Percentiles rank a stretch among this genome's conserved stretches.
Evolutionary conservation across 2,797 vertebrate genomes (phyloP).

Genomic region (Tadarida brasiliensis): DNA sequence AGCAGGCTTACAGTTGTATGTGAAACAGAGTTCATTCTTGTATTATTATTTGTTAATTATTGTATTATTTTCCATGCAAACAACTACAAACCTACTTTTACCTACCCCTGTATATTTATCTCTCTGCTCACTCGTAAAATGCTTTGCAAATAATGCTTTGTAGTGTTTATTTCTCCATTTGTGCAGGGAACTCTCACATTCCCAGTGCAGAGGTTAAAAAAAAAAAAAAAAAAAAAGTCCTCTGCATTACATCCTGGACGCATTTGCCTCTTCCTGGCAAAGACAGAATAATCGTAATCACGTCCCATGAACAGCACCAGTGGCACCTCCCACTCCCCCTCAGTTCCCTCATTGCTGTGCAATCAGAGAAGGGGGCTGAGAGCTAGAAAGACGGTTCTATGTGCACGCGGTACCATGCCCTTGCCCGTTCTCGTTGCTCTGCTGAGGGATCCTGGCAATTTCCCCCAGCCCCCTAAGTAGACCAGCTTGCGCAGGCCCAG

Average conservation of each 20-base stretch:
- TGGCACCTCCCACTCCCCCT: too few species aligned
- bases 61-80: not conserved
- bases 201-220: not conserved
- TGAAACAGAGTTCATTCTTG: not conserved
- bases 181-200: not conserved
- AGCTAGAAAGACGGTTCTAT: not conserved
- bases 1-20: not conserved
- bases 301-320: not conserved
- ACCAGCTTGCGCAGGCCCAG: not conserved
- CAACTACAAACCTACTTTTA: not conserved
- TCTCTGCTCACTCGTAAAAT: constrained; percentile 30
- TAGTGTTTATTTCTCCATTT: not conserved
- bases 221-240: too few species aligned
- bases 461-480: not conserved
- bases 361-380: not conserved
- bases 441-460: not conserved
- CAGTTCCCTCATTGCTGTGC: not conserved
- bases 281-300: not conserved
- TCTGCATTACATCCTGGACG: not conserved
- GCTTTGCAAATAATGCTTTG: constrained; percentile 15
- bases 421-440: not conserved
- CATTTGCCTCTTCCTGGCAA: not conserved
- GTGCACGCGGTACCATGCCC: too few species aligned
- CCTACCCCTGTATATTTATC: not conserved
- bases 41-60: not conserved